A percentile compares a stretch with the other conserved stretches of the same genome.
Evolutionary conservation across 2,113 vertebrate species (phyloP).

Genomic region (Sapajus apella): DNA sequence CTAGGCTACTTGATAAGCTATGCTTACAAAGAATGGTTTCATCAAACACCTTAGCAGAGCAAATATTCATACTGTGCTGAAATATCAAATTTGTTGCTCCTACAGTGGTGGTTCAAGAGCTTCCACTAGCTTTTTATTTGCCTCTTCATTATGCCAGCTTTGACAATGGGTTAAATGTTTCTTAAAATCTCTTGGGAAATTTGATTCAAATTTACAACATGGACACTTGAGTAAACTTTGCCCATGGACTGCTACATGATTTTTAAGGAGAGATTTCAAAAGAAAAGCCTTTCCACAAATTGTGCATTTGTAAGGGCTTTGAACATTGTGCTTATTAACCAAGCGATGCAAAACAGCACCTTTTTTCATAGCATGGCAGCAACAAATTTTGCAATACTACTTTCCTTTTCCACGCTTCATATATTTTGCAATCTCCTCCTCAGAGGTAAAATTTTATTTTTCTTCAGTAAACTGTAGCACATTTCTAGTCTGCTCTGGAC

Average conservation of each 20-base stretch:
- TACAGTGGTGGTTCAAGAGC: slow-evolving; percentile 83
- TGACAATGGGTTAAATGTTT: slow-evolving; percentile 91
- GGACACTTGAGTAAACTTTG: slow-evolving; percentile 90
- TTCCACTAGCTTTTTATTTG: slow-evolving; percentile 84
- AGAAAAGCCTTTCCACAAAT: slow-evolving; percentile 90
- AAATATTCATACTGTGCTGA: not conserved
- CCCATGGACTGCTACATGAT: slow-evolving; percentile 87
- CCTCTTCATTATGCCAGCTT: slow-evolving; percentile 85
- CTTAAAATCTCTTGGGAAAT: slow-evolving; percentile 90
- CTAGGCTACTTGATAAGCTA: slow-evolving; percentile 71
- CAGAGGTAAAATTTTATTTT: slow-evolving; percentile 86
- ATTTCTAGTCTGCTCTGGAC: slow-evolving; percentile 81
- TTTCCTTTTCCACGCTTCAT: slow-evolving; percentile 88
- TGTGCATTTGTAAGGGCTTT: slow-evolving; percentile 89
- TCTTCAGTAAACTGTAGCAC: slow-evolving; percentile 86
- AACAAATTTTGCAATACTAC: slow-evolving; percentile 89
- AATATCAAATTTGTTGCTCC: slow-evolving; percentile 82
- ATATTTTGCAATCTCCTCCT: slow-evolving; percentile 89
- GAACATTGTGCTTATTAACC: slow-evolving; percentile 89
- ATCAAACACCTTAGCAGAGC: slow-evolving; percentile 45
- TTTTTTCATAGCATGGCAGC: slow-evolving; percentile 89
- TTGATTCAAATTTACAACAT: slow-evolving; percentile 90
- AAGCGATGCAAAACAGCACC: slow-evolving; percentile 89
- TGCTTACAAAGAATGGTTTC: slow-evolving; percentile 67
- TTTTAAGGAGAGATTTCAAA: slow-evolving; percentile 89